Conservation (phyloP, 2,797 vertebrate species). For the Neostethus bicornis region DNA sequence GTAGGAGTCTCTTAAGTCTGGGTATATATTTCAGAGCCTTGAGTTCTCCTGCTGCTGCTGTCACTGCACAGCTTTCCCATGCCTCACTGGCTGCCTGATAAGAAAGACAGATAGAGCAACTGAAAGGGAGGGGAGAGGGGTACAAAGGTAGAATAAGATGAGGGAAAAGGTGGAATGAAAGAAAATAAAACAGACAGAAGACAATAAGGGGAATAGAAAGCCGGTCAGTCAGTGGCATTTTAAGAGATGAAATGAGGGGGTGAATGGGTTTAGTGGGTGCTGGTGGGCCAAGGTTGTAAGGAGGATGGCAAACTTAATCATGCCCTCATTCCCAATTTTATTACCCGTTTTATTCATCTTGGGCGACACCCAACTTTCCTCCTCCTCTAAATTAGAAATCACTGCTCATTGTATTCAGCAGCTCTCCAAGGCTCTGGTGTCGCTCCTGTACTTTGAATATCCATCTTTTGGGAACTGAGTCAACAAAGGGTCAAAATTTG, state of each 20-base stretch:
- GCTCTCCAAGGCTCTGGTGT: constrained; percentile 15
- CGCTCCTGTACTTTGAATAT: constrained; percentile 27
- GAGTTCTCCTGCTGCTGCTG: constrained; percentile 34
- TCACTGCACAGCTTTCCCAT: constrained; percentile 36
- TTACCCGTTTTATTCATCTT: constrained; percentile 58
- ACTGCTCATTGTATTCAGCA: constrained; percentile 35
- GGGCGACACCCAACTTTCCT: constrained; percentile 36
- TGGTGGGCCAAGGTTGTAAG: constrained; percentile 24
- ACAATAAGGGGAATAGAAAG: constrained; percentile 9
- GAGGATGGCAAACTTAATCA: constrained; percentile 28
- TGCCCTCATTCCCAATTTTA: constrained; percentile 44
- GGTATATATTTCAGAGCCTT: constrained; percentile 19
- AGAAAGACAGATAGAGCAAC: constrained; percentile 27
- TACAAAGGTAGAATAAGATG: constrained; percentile 5
- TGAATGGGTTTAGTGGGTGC: constrained; percentile 34
- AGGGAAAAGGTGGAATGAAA: constrained; percentile 6
- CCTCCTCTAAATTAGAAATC: constrained; percentile 38
- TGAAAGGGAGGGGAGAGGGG: constrained; percentile 6
- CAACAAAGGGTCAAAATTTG: constrained; percentile 63
- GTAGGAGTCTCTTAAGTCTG: constrained; percentile 34
- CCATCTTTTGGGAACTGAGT: constrained; percentile 48
- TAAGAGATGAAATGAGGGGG: constrained; percentile 43
- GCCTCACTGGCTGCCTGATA: constrained; percentile 55
- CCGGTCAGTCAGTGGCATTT: constrained; percentile 18
- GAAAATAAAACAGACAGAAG: constrained; percentile 24